These are phyloP conservation scores for Enteromius anoplus DNA, from an alignment of 2,797 vertebrate genomes.

Conservation along the genomic window DNA sequence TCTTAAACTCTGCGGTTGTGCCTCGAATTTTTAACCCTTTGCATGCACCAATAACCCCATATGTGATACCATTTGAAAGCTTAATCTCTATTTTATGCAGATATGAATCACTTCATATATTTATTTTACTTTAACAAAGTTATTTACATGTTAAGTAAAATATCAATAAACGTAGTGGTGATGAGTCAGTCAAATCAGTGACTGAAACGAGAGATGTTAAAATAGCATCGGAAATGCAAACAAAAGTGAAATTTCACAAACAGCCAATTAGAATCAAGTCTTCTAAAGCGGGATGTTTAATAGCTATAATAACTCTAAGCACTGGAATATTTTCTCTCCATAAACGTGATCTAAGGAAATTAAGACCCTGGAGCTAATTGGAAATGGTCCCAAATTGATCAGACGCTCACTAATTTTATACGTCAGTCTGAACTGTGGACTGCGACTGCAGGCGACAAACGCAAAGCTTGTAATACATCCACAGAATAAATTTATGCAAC, in stretches of 20 bases:
- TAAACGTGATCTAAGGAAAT: constrained; percentile 28
- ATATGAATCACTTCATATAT: no score
- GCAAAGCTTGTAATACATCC: constrained; percentile 70
- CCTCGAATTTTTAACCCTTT: no score
- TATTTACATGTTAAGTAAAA: no score
- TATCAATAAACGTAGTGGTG: no score
- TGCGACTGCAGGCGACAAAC: constrained; percentile 57
- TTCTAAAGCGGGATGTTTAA: constrained; percentile 2
- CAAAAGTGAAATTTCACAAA: neutral
- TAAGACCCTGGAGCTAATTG: constrained; percentile 38
- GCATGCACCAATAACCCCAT: no score
- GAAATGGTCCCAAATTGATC: constrained; percentile 22
- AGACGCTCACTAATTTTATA: constrained; percentile 26
- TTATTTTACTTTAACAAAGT: no score
- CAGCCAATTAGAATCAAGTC: constrained; percentile 5
- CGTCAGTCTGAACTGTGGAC: constrained; percentile 36
- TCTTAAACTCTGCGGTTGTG: no score
- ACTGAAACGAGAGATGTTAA: neutral
- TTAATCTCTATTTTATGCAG: no score
- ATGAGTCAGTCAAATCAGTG: neutral
- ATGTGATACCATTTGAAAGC: no score
- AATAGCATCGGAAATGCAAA: neutral
- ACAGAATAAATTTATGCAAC: constrained; percentile 75
- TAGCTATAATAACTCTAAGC: neutral
- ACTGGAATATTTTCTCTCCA: constrained; percentile 1